Evolutionary conservation across 1,140 invertebrate genomes (phyloP), one percentile per base, ranked within the genome.

Genomic region (Leptinotarsa lineolata): DNA sequence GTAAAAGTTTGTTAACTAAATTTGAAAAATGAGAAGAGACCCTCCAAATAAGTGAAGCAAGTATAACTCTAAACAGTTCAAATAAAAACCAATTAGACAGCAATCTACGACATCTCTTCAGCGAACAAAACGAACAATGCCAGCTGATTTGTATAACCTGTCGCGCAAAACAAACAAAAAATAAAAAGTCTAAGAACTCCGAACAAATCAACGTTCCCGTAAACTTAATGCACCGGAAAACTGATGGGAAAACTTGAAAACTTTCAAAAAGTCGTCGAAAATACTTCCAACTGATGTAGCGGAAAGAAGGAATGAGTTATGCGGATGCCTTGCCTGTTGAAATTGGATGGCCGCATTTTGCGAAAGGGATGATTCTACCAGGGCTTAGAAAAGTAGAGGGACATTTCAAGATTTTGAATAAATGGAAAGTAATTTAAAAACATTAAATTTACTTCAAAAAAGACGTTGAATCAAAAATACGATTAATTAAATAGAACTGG

Each of bases 181-280:
- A 13, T 45, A 39, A 68, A 22, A 72, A 72, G n/a, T 70, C 61
- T 73, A 72, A 76, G 72, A 72, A 76, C 63, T 74, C 59, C 16
- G 67, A 39, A 20, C 59, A 68, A 65, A 76, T 64, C 61, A 64
- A 22, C 61, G 61, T 64, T 13, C 22, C 61, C n/a, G 61, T 64
- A 21, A 64, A 64, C 21, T 24, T 64, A 64, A 64, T 64, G 61
- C 61, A 21, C 61, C 24, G 61, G 61, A 64, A 64, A 64, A 64
- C 61, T 64, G 61, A 64, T 18, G 61, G 24, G 61, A 22, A 64
- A 64, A 63, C 60, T 63, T 63, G 15, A 63, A 63, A 63, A 64
- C 61, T 64, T 64, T 64, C n/a, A 22, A 64, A 22, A 64, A 64
- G 61, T 64, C 61, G 21, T 64, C 5, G 61, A 64, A 30, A 22